Evolutionary conservation across 2,888 invertebrate species (phyloP), one percentile per base, ranked within the genome.

Genomic region (Sthenelais limicola): DNA sequence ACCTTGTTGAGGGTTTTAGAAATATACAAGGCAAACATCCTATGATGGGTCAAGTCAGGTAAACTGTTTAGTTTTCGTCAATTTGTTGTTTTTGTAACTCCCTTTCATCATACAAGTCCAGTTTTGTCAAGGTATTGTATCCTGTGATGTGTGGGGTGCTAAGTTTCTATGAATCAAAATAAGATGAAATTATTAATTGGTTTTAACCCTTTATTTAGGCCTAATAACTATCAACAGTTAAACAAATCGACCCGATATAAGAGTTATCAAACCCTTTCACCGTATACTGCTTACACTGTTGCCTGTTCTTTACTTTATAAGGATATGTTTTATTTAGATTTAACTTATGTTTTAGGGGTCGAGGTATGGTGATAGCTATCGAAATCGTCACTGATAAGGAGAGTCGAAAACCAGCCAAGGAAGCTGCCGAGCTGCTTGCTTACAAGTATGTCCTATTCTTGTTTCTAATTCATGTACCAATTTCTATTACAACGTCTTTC

Each of bases 11-110:
- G 0, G 90, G 92, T 66, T 81, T 90, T 38, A 89, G 90, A 75
- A 90, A 91, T 70, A 88, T 99, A 67, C 92, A 92, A 82, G 90
- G 91, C 72, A 93, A 93, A 77, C 94, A 95, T 83, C 75, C 82
- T 4, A 90, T 94, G 54, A 93, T 99, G 75, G 98, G 90, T 56
- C 90, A 90, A 81, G 86, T 90, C 73, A 86, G 89, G 89, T 88
- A 76, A n/a, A n/a, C n/a, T n/a, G n/a, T n/a, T n/a, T n/a, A n/a
- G n/a, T n/a, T n/a, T n/a, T n/a, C n/a, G n/a, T n/a, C n/a, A n/a
- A n/a, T n/a, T n/a, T n/a, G n/a, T n/a, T n/a, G n/a, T n/a, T n/a
- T n/a, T n/a, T n/a, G n/a, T n/a, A n/a, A n/a, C n/a, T n/a, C n/a
- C n/a, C n/a, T n/a, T 43, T 43, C 9, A 43, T 43, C 43, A 43